Base-by-base conservation (phyloP, 2,888 invertebrate genomes). In the Cynaeus angustus region DNA sequence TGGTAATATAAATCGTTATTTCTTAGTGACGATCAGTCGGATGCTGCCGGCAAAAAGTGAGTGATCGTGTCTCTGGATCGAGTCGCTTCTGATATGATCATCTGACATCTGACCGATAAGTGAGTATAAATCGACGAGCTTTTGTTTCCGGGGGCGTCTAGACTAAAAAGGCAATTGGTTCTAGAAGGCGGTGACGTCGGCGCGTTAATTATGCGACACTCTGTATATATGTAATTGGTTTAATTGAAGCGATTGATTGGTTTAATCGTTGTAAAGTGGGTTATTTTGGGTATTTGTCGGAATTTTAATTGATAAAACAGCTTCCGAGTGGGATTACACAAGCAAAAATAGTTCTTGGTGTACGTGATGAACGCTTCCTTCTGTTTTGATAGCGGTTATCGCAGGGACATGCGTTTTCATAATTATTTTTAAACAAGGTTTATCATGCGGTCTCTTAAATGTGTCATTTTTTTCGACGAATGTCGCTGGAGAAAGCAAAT, bases 301-400 rank as follows among this genome's bases (percentile, higher is more conserved):
- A 13, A 53, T 52, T 61, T 64, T 64, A 50, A 64, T 68, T 38
- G 21, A 45, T 68, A 41, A 48, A 55, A 28, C 68, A 62, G 21
- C 28, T 68, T 62, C 10, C 41, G 33, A 64, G 55, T 50, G 55
- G 13, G 28, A 38, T 28, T 33, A 45, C 59, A 53, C 50, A 43
- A 43, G 61, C 38, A 14, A 16, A 59, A 30, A 50, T 21, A 30
- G n/a, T 56, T 56, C 26, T 50, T 50, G 48, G 21, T 30, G 43
- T 62, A 68, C 56, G 68, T 68, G 68, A 68, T 64, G 41, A 41
- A 28, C 1, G 33, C 56, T 68, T 68, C 68, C 68, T 62, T 53
- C 52, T 41, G 41, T 41, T 56, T 21, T 66, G 45, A 66, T 66
- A 56, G 10, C 37, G n/a, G 13, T 58, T 66, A 66, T 66, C 66